These are phyloP conservation scores for Microvelia longipes DNA, from an alignment of 1,140 invertebrate genomes.

Conservation along the genomic window DNA sequence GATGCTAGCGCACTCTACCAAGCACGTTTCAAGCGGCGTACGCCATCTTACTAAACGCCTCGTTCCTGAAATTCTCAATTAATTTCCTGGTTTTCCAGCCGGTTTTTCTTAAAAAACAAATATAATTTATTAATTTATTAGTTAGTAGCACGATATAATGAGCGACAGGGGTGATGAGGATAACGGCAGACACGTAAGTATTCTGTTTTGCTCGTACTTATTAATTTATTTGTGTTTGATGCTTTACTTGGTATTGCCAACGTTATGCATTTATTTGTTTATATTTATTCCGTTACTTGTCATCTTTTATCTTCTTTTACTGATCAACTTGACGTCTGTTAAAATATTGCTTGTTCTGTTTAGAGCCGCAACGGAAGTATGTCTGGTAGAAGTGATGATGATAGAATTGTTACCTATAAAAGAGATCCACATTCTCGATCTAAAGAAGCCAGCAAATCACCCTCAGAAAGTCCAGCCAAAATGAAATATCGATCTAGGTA, in stretches of 20 bases:
- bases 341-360: too few relatives aligned
- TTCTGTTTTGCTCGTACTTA: too few relatives aligned
- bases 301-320: neutral
- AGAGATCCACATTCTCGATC: too few relatives aligned
- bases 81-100: neutral
- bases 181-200: neutral
- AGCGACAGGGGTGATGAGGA: neutral
- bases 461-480: neutral
- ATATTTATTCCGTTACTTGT: too few relatives aligned
- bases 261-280: too few relatives aligned
- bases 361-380: neutral
- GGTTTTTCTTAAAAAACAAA: neutral
- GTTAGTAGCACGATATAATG: neutral
- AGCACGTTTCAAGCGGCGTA: neutral
- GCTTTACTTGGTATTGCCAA: too few relatives aligned
- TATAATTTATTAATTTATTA: neutral
- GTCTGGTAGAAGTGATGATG: neutral
- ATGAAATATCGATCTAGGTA: neutral
- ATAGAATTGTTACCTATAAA: slow-evolving; percentile 1
- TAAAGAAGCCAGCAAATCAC: neutral
- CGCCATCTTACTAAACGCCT: neutral
- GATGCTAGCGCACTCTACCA: neutral
- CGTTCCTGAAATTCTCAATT: neutral
- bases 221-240: too few relatives aligned
- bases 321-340: too few relatives aligned